These are phyloP conservation scores for Tichodroma muraria DNA, from an alignment of 2,113 vertebrate species.

Conservation along the genomic window DNA sequence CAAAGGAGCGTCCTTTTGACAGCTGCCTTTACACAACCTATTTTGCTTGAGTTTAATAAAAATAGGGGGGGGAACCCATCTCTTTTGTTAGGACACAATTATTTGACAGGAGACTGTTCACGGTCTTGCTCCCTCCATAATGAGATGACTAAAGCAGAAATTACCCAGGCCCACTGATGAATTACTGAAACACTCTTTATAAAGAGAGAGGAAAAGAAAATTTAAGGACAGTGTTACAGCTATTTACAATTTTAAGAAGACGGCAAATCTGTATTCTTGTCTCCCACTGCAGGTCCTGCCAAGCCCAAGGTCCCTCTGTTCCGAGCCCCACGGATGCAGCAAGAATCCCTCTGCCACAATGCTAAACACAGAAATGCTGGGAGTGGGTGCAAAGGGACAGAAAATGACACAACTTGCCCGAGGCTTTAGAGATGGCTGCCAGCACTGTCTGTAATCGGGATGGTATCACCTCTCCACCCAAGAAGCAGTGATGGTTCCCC, in stretches of 20 bases:
- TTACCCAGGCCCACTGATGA: background rate
- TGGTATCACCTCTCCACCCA: background rate
- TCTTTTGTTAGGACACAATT: background rate
- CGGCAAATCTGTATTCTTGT: background rate
- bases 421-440: background rate
- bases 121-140: background rate
- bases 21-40: background rate
- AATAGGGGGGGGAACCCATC: accelerated
- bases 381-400: background rate
- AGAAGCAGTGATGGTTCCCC: accelerated
- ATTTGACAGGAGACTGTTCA: background rate
- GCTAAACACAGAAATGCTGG: background rate
- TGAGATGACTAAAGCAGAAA: background rate
- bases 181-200: background rate
- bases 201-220: background rate
- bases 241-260: background rate
- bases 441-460: background rate
- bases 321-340: accelerated
- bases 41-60: background rate
- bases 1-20: background rate
- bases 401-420: background rate
- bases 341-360: background rate
- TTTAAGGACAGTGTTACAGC: background rate
- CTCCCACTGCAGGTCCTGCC: background rate
- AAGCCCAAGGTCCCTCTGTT: background rate